Base-by-base conservation (phyloP, 2,888 invertebrate genomes). In the Ophioninae sp. region DNA sequence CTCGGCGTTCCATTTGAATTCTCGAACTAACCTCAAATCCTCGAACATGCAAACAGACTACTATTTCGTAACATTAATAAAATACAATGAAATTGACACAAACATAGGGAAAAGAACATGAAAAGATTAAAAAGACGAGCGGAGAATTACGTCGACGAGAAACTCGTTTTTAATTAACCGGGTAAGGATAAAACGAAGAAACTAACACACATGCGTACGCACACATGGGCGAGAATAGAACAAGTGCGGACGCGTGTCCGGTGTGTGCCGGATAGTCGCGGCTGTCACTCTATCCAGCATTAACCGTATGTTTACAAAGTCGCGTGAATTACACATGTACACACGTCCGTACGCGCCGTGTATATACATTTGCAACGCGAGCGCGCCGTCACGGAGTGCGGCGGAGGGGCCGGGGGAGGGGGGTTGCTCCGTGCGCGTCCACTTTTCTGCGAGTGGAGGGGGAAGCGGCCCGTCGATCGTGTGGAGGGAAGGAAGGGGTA, bases 371-470 rank as follows among this genome's bases (percentile, higher is more conserved):
- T 61, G 17, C 6, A 58, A 58, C 51, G 56, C 71, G 56, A 61
- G 61, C 13, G 51, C 51, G 41, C 23, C 1, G 65, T 9, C 2
- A 7, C 63, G 23, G 6, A 41, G 10, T 1, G 8, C 22, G 37
- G 9, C 8, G 17, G 81, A 22, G 37, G 81, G 77, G 44, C 58
- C 51, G 67, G 13, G 63, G 58, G 77, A 58, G 64, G 67, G 30
- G 1, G 30, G n/a, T n/a, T n/a, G n/a, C n/a, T 30, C 30, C 30
- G 30, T 30, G 30, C 37, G 59, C 67, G 68, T 64, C 63, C 41
- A 78, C 82, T 68, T 73, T 68, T 73, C 82, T 78, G 82, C 20
- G 13, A 59, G 41, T 72, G 63, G 68, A 68, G 78, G 23, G 65
- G 72, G 81, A 61, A 72, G 61, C 71, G 65, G 72, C 58, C 77